Evolutionary conservation across 1,140 invertebrate genomes (phyloP).

Genomic region (Medauroidea extradentata): DNA sequence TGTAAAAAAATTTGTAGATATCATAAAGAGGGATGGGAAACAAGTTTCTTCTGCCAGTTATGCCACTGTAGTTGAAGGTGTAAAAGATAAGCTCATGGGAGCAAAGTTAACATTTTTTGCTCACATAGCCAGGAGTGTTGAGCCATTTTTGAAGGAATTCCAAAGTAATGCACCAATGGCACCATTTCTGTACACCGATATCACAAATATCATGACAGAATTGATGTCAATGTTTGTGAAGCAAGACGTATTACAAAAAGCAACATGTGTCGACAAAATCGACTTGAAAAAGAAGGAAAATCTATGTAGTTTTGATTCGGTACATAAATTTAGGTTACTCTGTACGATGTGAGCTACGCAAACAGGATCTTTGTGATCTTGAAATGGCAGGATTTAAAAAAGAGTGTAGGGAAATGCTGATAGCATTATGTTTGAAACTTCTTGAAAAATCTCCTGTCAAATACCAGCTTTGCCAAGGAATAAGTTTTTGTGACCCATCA

Average conservation of each 20-base stretch:
- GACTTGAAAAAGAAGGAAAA: not conserved
- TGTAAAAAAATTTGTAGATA: too few species aligned
- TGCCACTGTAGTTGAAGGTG: not conserved
- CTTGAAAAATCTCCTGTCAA: constrained; percentile 4
- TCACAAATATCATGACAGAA: not conserved
- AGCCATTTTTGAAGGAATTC: constrained; percentile 22
- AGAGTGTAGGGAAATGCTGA: constrained; percentile 9
- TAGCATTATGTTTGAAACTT: constrained; percentile 7
- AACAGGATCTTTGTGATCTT: not conserved
- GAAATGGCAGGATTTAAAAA: constrained; percentile 9
- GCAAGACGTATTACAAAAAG: constrained; percentile 5
- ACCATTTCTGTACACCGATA: constrained; percentile 12
- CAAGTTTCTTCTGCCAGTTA: too few species aligned
- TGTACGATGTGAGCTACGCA: too few species aligned
- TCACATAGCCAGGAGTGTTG: constrained; percentile 12
- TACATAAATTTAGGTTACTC: too few species aligned
- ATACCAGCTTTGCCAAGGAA: constrained; percentile 2
- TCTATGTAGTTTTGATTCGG: too few species aligned
- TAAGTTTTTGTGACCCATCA: constrained; percentile 8
- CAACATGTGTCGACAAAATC: not conserved
- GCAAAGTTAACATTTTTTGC: not conserved
- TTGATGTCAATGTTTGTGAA: constrained; percentile 9
- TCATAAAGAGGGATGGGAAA: too few species aligned
- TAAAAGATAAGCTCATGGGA: constrained; percentile 9
- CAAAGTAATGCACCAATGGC: constrained; percentile 19